These are phyloP conservation scores for Actinia equina DNA, from an alignment of 64 coral and sea anemone species.

Conservation along the genomic window DNA sequence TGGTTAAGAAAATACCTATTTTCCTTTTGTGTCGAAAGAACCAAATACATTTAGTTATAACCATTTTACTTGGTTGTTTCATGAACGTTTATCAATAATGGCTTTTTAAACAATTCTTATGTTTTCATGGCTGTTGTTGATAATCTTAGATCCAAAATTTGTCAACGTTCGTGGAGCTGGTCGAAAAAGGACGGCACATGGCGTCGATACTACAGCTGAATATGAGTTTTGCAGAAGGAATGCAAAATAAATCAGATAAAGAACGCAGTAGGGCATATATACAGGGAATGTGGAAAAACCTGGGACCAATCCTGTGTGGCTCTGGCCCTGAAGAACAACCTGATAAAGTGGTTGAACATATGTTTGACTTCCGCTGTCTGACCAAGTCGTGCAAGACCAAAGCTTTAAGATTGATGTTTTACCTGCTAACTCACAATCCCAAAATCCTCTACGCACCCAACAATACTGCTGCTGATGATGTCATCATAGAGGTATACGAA, in stretches of 20 bases:
- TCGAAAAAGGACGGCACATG: slow-evolving; percentile 64
- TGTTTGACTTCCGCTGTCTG: slow-evolving; percentile 77
- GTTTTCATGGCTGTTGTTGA: background rate
- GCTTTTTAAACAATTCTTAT: too few species aligned
- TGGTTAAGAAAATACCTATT: too few species aligned
- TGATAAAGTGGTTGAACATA: slow-evolving; percentile 66
- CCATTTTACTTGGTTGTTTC: too few species aligned
- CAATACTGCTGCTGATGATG: slow-evolving; percentile 74
- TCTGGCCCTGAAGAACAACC: slow-evolving; percentile 64
- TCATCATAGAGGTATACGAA: slow-evolving; percentile 74
- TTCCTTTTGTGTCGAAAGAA: too few species aligned
- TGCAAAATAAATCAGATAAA: slow-evolving; percentile 58
- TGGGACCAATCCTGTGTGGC: slow-evolving; percentile 81
- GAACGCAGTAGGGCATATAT: slow-evolving; percentile 63
- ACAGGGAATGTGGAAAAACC: slow-evolving; percentile 87
- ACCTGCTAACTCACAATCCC: slow-evolving; percentile 72
- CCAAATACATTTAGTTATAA: too few species aligned
- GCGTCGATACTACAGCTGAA: slow-evolving; percentile 63
- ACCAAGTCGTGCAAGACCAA: slow-evolving; percentile 61
- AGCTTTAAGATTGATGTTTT: slow-evolving; percentile 77
- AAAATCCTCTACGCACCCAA: slow-evolving; percentile 85
- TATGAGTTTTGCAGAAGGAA: slow-evolving; percentile 50
- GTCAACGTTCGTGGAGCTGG: slow-evolving; percentile 69
- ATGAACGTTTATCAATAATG: too few species aligned
- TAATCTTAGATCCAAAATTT: slow-evolving; percentile 67